Base-by-base conservation (phyloP, 2,113 vertebrate genomes). In the Xerus inauris region DNA sequence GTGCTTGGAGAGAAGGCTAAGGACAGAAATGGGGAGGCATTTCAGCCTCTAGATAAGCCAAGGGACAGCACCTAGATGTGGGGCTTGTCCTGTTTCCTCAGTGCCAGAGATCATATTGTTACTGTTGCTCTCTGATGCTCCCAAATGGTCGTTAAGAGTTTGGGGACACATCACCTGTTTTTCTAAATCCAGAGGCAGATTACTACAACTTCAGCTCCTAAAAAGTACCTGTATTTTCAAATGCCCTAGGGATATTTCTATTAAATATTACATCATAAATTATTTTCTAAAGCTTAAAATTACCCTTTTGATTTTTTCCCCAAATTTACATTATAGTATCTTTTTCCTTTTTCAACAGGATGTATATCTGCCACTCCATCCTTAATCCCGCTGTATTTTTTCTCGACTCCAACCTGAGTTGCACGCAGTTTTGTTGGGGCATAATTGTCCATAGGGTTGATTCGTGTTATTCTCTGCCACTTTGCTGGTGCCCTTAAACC, bases 31-130 rank as follows among this genome's bases (percentile, higher is more conserved):
- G 0, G 11, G 47, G 69, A 65, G 42, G 24, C 42, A 32, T 26
- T 30, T 4, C 0, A 28, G 38, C 1, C 0, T 2, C 26, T 4
- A 0, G 6, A 20, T 32, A 1, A 54, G 12, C 19, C 57, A 26
- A 49, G 9, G 0, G 22, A 6, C 12, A 2, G 76, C 76, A 17
- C 8, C 38, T 82, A 10, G 40, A 22, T 19, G 3, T 47, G n/a
- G 45, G 6, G 16, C 42, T n/a, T n/a, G 20, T 5, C 42, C 87
- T 40, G 1, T 11, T 6, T 5, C 9, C 14, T 13, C 19, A 8
- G 38, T 1, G 7, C 40, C 8, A 2, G 20, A 8, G 32, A 35
- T 47, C 6, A 1, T 17, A 49, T 35, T 3, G 1, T 13, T 17
- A 59, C 67, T 62, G 10, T 84, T 6, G 1, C 24, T 22, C 5